Base-by-base conservation (phyloP, 2,113 vertebrate genomes). In the Centropristis striata region DNA sequence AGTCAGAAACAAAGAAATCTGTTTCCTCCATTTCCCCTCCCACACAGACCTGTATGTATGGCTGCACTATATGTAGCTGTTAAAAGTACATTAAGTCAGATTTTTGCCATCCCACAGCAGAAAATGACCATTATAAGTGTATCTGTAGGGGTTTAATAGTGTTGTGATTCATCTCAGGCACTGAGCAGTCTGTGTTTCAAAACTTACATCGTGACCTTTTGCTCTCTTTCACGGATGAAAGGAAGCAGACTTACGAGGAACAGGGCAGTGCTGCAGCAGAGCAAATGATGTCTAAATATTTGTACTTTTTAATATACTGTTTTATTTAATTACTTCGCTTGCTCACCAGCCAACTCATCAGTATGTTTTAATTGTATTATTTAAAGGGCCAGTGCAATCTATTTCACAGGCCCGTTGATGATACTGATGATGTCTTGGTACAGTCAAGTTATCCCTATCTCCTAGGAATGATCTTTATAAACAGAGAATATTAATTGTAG, bases 201-300 rank as follows among this genome's bases (percentile, higher is more conserved):
- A 77, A 82, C 37, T 76, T 66, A 64, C 53, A 71, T 49, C 15
- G 4, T 77, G 71, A 76, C 65, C 49, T 61, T 82, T 50, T 75
- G 63, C 67, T 85, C 49, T 55, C 2, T 66, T 72, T 78, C 18
- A 66, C 51, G n/a, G 69, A 74, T 82, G 69, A 64, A 79, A 81
- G 25, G 15, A 3, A 8, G 8, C 44, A 28, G 55, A 42, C 36
- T 18, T 63, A 27, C 47, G 54, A 6, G 13, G 8, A 12, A 47
- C 60, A 53, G 8, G 10, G 8, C 50, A n/a, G 11, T 28, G 20
- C 44, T 46, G n/a, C 55, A 23, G 49, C n/a, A 54, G 39, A 69
- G 70, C 4, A 46, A 65, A 50, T 60, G 12, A 59, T 36, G 59
- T 67, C 32, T 18, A 49, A 25, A 12, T 44, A 10, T 53, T 47